These are phyloP conservation scores for Dicyrtoma fusca DNA, from an alignment of 2,888 invertebrate genomes.

Conservation along the genomic window DNA sequence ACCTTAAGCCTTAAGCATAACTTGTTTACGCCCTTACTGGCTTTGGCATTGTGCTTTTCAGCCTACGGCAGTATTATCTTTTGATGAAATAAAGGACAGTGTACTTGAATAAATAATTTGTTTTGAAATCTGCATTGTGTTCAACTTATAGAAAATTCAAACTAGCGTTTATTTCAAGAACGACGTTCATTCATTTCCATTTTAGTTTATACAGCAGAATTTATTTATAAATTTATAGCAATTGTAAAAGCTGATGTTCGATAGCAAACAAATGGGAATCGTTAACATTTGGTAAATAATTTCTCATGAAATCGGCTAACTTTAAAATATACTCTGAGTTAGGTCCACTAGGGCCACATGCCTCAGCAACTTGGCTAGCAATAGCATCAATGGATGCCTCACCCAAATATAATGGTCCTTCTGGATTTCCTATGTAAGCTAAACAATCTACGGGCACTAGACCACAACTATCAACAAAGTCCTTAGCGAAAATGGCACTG, in stretches of 20 bases:
- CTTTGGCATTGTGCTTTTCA: too few relatives aligned
- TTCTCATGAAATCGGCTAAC: constrained; percentile 48
- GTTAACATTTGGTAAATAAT: constrained; percentile 39
- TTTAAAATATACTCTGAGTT: constrained; percentile 51
- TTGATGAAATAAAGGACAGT: too few relatives aligned
- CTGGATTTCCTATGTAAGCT: constrained; percentile 38
- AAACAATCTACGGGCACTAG: constrained; percentile 7
- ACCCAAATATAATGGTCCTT: constrained; percentile 50
- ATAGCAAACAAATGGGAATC: constrained; percentile 49
- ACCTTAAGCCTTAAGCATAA: too few relatives aligned
- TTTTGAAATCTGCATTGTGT: too few relatives aligned
- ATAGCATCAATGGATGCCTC: constrained; percentile 44
- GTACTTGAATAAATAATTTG: too few relatives aligned
- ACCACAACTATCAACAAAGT: neutral
- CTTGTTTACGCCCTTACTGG: too few relatives aligned
- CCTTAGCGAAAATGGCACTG: neutral
- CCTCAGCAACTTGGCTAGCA: constrained; percentile 43
- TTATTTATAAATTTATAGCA: constrained; percentile 1
- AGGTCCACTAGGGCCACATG: constrained; percentile 47
- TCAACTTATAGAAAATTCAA: too few relatives aligned
- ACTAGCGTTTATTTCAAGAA: too few relatives aligned
- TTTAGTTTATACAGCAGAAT: too few relatives aligned
- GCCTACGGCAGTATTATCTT: too few relatives aligned
- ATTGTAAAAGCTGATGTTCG: constrained; percentile 34
- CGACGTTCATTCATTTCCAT: too few relatives aligned